Conservation (phyloP, 1,140 invertebrate genomes). For the Steinernema feltiae region DNA sequence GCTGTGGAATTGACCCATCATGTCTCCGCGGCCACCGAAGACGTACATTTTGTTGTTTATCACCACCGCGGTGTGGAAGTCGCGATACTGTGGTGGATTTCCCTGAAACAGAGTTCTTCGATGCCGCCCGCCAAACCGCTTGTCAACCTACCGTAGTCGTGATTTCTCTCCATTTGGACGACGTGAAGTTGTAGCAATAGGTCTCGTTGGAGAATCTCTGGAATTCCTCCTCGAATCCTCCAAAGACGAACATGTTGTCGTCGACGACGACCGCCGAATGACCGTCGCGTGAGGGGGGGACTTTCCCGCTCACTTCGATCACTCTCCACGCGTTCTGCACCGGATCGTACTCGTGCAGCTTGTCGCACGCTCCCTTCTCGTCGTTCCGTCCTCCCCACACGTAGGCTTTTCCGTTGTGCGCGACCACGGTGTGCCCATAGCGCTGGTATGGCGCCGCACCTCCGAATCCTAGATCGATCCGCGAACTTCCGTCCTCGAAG, state of each 20-base stretch:
- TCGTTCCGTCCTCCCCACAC: slow-evolving; percentile 87
- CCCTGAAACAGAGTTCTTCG: slow-evolving; percentile 62
- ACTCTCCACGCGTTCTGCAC: slow-evolving; percentile 67
- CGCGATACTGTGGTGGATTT: slow-evolving; percentile 68
- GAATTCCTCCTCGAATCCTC: slow-evolving; percentile 71
- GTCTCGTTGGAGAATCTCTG: slow-evolving; percentile 75
- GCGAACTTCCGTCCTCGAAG: slow-evolving; percentile 17
- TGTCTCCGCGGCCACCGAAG: slow-evolving; percentile 73
- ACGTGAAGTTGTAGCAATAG: slow-evolving; percentile 70
- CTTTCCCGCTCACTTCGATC: slow-evolving; percentile 65
- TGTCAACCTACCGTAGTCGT: slow-evolving; percentile 61
- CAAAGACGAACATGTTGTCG: slow-evolving; percentile 81
- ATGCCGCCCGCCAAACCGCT: too few species aligned
- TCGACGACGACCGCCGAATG: slow-evolving; percentile 77
- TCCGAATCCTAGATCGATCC: slow-evolving; percentile 16
- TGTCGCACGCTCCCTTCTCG: slow-evolving; percentile 68
- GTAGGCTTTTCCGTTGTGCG: slow-evolving; percentile 71
- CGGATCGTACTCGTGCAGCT: slow-evolving; percentile 74
- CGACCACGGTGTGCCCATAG: slow-evolving; percentile 81
- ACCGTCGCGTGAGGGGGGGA: slow-evolving; percentile 76
- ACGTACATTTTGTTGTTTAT: slow-evolving; percentile 73
- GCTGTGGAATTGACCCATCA: slow-evolving; percentile 65
- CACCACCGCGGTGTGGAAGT: slow-evolving; percentile 78
- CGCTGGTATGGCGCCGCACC: slow-evolving; percentile 61
- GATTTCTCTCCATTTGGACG: slow-evolving; percentile 65